Conservation (phyloP, 2,797 vertebrate genomes). For the Taeniopygia guttata region DNA sequence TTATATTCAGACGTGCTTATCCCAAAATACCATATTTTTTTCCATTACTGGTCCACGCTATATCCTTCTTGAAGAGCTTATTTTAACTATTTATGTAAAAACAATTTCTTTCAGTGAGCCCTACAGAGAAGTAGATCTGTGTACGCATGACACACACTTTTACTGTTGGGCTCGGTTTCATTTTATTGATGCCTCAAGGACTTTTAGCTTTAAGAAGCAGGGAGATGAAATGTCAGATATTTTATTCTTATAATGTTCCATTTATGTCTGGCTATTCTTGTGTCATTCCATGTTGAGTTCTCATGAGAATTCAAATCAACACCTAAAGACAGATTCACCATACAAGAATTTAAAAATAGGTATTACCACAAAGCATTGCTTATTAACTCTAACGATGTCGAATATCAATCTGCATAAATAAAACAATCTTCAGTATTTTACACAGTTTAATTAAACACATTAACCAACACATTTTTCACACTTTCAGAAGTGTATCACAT, state of each 20-base stretch:
- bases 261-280: background rate
- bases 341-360: background rate
- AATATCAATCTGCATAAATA: background rate
- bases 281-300: background rate
- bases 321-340: constrained; percentile 1
- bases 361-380: background rate
- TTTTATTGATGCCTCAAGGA: constrained; percentile 41
- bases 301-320: constrained; percentile 29
- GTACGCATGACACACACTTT: background rate
- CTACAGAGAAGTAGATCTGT: background rate
- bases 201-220: background rate
- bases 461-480: background rate
- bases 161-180: background rate
- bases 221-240: constrained; percentile 25
- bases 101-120: background rate
- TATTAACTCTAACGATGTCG: background rate
- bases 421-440: background rate
- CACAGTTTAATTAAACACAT: background rate
- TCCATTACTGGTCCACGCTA: background rate
- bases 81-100: constrained; percentile 25
- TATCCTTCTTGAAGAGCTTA: constrained; percentile 11
- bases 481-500: background rate
- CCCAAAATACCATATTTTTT: constrained; percentile 6
- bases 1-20: constrained; percentile 19
- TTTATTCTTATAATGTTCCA: constrained; percentile 27